phyloP scores from a whole-genome alignment of 2,113 vertebrate genomes.

The Athene cunicularia region DNA sequence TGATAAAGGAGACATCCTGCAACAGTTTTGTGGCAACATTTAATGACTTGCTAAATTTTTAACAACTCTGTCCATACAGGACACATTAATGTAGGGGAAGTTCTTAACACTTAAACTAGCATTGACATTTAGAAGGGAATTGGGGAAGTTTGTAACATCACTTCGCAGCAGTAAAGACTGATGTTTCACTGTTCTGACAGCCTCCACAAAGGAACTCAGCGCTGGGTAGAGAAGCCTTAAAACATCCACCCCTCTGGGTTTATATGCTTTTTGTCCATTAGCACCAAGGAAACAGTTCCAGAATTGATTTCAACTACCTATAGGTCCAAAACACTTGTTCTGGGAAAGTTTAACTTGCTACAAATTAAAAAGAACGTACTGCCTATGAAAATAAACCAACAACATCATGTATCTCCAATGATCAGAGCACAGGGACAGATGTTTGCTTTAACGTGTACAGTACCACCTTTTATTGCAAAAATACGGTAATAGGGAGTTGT shows the following conservation, averaged over 20 bases:
- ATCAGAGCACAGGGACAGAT: neutral
- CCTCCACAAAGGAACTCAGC: neutral
- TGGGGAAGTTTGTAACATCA: neutral
- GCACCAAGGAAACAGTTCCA: neutral
- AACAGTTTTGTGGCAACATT: neutral
- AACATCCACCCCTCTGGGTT: neutral
- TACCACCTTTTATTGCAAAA: neutral
- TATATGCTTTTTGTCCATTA: neutral
- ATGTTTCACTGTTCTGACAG: neutral
- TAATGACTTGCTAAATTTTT: neutral
- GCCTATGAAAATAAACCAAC: neutral
- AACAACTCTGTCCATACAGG: neutral
- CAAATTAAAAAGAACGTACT: neutral
- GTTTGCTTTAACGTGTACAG: neutral
- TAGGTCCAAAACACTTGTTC: neutral
- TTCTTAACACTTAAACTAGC: neutral
- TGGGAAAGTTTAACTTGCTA: neutral
- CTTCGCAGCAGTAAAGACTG: neutral
- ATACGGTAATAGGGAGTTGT: neutral
- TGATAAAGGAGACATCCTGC: neutral
- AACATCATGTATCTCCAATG: neutral
- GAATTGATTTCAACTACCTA: neutral
- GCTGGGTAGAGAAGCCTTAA: neutral
- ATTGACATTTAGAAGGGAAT: neutral
- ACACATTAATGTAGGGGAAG: neutral